Evolutionary conservation across 2,888 invertebrate species (phyloP), one percentile per base, ranked within the genome.

Genomic region (Hyppa rectilinea): DNA sequence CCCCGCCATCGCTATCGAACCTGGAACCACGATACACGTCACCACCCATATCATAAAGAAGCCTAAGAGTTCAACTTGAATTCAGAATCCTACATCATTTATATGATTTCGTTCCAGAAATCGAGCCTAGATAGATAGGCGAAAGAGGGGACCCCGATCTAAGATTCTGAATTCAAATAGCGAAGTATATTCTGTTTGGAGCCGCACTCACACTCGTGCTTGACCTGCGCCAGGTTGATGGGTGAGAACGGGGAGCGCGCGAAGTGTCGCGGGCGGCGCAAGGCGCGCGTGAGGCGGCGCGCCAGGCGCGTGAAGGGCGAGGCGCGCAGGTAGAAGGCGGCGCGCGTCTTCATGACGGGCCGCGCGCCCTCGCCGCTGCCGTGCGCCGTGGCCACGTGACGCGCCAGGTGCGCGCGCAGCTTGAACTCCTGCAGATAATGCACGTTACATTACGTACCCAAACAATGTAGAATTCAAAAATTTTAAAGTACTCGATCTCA

Each of bases 311-410:
- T 99, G 91, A 98, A 97, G 72, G 98, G 97, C 88, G 99, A 99
- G 67, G 98, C 99, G 92, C 98, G 98, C 90, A 99, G 96, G 96
- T 99, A 99, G 96, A 99, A 99, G 75, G 99, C 99, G 84, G 99
- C 99, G 89, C 99, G 97, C 65, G 99, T 99, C 96, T 99, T 99
- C 99, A 99, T 99, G 56, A 99, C 98, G 64, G 99, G 99, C 69
- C 99, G 97, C 73, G 99, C 95, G 91, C 95, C 95, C 89, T 92
- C 95, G 89, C 88, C 98, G 96, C 86, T 95, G 72, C 98, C 98
- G 95, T 99, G 99, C 70, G 98, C 98, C 85, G 98, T 98, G 69
- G 98, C 99, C 94, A 99, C 98, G 96, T 99, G 99, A 76, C 99
- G 97, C 78, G 98, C 98, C 87, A 99, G 96, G 94, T 99, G 99